Evolutionary conservation across 1,140 invertebrate genomes (phyloP), one percentile per base, ranked within the genome.

Genomic region (Halesus radiatus): DNA sequence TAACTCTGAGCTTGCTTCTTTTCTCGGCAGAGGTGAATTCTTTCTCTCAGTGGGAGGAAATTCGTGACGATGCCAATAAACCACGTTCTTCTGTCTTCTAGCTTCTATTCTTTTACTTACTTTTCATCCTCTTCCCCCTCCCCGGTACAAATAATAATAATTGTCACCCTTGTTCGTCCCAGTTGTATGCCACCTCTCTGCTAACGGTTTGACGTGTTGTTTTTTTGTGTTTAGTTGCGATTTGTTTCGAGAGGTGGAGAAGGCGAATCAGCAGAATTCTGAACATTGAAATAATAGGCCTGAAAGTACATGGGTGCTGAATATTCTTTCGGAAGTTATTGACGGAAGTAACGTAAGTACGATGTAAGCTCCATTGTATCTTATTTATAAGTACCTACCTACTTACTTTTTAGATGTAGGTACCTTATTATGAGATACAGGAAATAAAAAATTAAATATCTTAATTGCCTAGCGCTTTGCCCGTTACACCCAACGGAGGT

Each of bases 11-110:
- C 37, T 45, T 45, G 37, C 37, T 45, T 45, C 37, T 45, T 45
- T 45, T 45, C 8, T 45, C 37, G 37, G 72, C 16, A 74, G 53
- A 77, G 76, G 76, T 77, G 76, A 66, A 53, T 64, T n/a, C 37
- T 45, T 50, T 50, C 29, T 15, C 23, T 16, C 16, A 15, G 20
- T 13, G 5, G 20, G 23, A 70, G 60, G 56, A 76, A 6, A 62
- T 15, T 62, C 52, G 66, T 82, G 81, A 82, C 77, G 81, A 82
- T 80, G 81, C 81, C 78, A 82, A 82, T 82, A 82, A 80, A 80
- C 79, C 81, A 82, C 81, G 81, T 82, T 80, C 78, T 29, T 32
- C 64, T 76, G 60, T 70, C 77, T 50, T 29, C 13, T 13, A 20
- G 18, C 8, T 37, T 37, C 58, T 45, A 45, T 62, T 75, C 74